Evolutionary conservation across 2,113 vertebrate genomes (phyloP), one percentile per base, ranked within the genome.

Genomic region (Tauraco erythrolophus): DNA sequence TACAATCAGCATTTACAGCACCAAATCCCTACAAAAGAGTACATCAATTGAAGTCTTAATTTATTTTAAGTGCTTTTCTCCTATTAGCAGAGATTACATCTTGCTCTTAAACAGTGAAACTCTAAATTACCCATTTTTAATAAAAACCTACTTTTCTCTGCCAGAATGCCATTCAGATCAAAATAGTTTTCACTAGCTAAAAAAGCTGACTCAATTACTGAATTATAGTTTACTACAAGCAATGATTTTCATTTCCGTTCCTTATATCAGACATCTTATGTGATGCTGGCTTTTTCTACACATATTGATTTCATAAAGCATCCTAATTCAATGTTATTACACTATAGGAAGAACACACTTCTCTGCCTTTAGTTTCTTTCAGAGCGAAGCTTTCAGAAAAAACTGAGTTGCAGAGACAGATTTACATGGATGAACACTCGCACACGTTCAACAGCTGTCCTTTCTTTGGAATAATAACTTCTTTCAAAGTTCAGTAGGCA

Each of bases 171-270:
- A 62, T 81, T 92, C 43, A 90, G 56, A 51, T 31, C 6, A 70
- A 86, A 86, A 56, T 39, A 22, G 24, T 90, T 91, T 89, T 80
- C 51, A 69, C 9, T 53, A 88, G 28, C 15, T 91, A n/a, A n/a
- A n/a, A n/a, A n/a, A n/a, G 33, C 15, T 84, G 25, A 61, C 7
- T 91, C 25, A 69, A 35, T 94, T 93, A 89, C 53, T 33, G 46
- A 92, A 82, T 92, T 91, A 87, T 11, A 69, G 19, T 89, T 92
- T 80, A 83, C 37, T 92, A 46, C 46, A 61, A 78, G 41, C 17
- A 62, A 21, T 50, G 14, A 33, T 82, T 92, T 94, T 80, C 33
- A 76, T 77, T 79, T 69, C 61, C n/a, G 50, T 76, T 92, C 24
- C 25, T 61, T 71, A 88, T 79, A 93, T 88, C 23, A 92, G 89